Percentiles rank a stretch among this genome's conserved stretches.
Evolutionary conservation across 1,140 invertebrate genomes (phyloP).

Genomic region (Orchesella cincta): DNA sequence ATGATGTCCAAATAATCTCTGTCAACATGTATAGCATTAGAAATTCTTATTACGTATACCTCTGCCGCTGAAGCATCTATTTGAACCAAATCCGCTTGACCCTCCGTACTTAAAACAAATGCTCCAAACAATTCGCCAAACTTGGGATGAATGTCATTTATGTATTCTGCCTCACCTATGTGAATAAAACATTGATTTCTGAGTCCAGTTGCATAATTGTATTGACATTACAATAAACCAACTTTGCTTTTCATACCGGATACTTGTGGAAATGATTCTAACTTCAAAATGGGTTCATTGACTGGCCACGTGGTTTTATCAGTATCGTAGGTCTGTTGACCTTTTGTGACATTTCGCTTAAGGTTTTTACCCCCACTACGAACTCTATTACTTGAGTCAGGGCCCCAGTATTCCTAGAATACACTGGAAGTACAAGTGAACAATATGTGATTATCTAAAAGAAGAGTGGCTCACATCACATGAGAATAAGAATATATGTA

Average conservation of each 20-base stretch:
- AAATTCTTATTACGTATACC: constrained; percentile 35
- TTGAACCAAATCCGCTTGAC: constrained; percentile 52
- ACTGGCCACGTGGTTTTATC: constrained; percentile 75
- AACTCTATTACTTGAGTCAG: constrained; percentile 37
- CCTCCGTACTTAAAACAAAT: constrained; percentile 56
- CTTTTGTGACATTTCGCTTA: constrained; percentile 67
- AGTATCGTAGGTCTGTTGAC: constrained; percentile 71
- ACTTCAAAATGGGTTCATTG: constrained; percentile 73
- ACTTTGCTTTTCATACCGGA: constrained; percentile 57
- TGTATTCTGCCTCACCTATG: constrained; percentile 73
- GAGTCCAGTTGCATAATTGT: no score
- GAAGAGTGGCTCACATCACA: neutral
- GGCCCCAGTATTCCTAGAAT: constrained; percentile 50
- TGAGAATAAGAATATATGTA: no score
- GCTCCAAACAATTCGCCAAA: constrained; percentile 57
- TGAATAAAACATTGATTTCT: no score
- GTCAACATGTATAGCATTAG: no score
- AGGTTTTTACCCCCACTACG: constrained; percentile 59
- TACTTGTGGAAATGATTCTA: constrained; percentile 73
- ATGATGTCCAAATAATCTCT: no score
- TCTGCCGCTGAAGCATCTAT: constrained; percentile 52
- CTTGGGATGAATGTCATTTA: constrained; percentile 59
- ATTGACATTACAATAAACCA: no score
- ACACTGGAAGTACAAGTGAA: constrained; percentile 38
- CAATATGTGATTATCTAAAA: neutral